A percentile compares a stretch with the other conserved stretches of the same genome.
phyloP scores from a whole-genome alignment of 2,888 invertebrate genomes.

The Panzeria rudis region DNA sequence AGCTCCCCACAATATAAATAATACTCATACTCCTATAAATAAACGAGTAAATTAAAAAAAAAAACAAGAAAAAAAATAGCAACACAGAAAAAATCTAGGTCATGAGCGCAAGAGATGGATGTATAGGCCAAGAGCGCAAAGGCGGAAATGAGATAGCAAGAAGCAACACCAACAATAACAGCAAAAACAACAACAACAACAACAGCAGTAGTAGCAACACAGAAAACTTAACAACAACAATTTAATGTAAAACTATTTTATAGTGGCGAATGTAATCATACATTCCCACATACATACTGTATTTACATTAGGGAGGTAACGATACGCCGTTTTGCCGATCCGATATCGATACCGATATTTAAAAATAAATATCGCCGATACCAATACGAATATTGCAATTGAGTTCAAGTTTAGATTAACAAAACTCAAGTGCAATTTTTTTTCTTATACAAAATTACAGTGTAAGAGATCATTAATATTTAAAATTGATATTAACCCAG shows the following conservation, averaged over 20 bases:
- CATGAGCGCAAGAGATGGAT: constrained; percentile 84
- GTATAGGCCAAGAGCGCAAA: constrained; percentile 79
- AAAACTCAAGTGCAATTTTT: too few species aligned
- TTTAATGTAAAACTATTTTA: constrained; percentile 62
- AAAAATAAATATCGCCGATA: too few species aligned
- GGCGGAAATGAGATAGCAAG: constrained; percentile 81
- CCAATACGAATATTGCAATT: too few species aligned
- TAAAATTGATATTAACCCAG: too few species aligned
- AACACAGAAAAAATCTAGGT: constrained; percentile 82
- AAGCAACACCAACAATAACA: constrained; percentile 59
- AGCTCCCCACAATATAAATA: neutral
- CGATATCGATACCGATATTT: too few species aligned
- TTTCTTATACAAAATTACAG: too few species aligned
- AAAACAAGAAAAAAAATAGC: constrained; percentile 44
- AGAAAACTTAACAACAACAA: constrained; percentile 28
- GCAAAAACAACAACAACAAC: constrained; percentile 29
- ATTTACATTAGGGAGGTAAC: too few species aligned
- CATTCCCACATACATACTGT: neutral
- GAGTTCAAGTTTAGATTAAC: too few species aligned
- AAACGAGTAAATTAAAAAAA: constrained; percentile 42
- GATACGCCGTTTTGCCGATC: too few species aligned
- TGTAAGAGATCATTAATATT: too few species aligned
- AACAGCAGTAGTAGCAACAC: constrained; percentile 26
- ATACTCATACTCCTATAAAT: constrained; percentile 31
- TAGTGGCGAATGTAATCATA: constrained; percentile 66